Conservation (phyloP, 2,888 invertebrate genomes). For the Campoplex capitator region DNA sequence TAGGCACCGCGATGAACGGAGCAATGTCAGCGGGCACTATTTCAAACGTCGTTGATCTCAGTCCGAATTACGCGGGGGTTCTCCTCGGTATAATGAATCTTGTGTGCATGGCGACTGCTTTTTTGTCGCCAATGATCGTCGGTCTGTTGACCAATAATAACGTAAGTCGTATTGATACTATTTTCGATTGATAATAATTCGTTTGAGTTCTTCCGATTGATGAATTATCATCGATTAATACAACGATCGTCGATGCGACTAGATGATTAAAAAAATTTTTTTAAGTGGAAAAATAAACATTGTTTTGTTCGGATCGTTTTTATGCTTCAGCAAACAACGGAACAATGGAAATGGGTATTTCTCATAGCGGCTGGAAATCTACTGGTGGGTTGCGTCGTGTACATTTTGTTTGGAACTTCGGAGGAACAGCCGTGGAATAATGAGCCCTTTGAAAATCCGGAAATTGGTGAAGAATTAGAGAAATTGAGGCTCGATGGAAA, state of each 20-base stretch:
- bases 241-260: no score
- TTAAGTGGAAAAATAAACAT: no score
- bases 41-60: conserved; percentile 89
- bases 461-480: conserved; percentile 74
- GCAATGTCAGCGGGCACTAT: conserved; percentile 89
- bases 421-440: conserved; percentile 81
- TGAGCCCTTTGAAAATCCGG: conserved; percentile 19
- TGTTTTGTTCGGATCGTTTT: no score
- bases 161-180: conserved; percentile 84
- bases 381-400: conserved; percentile 74
- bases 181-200: neutral
- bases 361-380: conserved; percentile 80
- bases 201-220: no score
- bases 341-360: conserved; percentile 81
- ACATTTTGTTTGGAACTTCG: conserved; percentile 79
- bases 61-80: conserved; percentile 88
- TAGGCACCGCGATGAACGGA: conserved; percentile 88
- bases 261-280: no score
- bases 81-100: conserved; percentile 88
- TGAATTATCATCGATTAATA: no score
- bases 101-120: conserved; percentile 87
- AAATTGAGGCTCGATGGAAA: conserved; percentile 57
- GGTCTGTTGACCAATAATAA: conserved; percentile 88
- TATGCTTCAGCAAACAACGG: conserved; percentile 80
- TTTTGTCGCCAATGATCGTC: conserved; percentile 88